Base-by-base conservation (phyloP, 2,113 vertebrate genomes). In the Anguilla rostrata region DNA sequence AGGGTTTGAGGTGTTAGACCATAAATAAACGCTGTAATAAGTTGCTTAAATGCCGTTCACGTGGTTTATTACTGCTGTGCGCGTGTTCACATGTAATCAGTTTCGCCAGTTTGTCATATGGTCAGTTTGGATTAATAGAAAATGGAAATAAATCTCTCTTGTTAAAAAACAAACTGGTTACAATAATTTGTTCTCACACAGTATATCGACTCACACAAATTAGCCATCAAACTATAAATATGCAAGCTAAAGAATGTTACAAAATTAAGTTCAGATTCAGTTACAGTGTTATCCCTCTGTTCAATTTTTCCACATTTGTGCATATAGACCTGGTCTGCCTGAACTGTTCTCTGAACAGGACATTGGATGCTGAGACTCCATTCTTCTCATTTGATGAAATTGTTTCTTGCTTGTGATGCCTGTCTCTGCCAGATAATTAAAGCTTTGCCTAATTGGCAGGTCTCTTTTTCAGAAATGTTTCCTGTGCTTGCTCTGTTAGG, bases 391-490 rank as follows among this genome's bases (percentile, higher is more conserved):
- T 83, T 88, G 56, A 83, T 83, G 83, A 83, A 83, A 78, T 86
- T 63, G 78, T 85, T 81, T 57, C 2, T 56, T 26, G 14, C 39
- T 11, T 85, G 29, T 56, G 43, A 83, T 83, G 29, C 43, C 86
- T 63, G n/a, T 46, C 81, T 15, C 29, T 43, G 29, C n/a, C 39
- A 88, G 46, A 86, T 89, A 85, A 87, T 89, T 85, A 85, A 88
- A 81, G 85, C 53, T 66, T 80, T 87, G 80, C 86, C 71, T 83
- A 80, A 83, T 89, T 87, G 83, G 40, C 60, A 34, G 63, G 46
- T 85, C 85, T 84, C 84, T 86, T 86, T 81, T 87, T 84, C 87
- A 49, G 40, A 53, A 89, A 26, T 81, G 79, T 56, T 60, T 75
- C 39, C 63, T 57, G 22, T 39, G 60, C 84, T 86, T 83, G 20